phyloP scores from a whole-genome alignment of 2,113 vertebrate species.

The Melanocharis versteri region DNA sequence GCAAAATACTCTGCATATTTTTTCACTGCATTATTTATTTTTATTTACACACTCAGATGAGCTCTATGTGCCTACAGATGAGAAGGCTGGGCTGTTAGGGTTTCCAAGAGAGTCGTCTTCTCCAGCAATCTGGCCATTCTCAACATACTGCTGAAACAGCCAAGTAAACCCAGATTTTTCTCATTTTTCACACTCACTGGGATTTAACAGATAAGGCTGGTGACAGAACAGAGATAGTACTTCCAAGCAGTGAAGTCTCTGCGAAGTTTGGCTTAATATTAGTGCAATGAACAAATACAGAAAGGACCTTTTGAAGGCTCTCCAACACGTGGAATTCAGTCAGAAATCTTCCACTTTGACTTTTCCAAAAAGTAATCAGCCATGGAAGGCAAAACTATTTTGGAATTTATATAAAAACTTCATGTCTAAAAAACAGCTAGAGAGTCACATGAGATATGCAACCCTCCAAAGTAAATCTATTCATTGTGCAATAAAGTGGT shows the following conservation, averaged over 20 bases:
- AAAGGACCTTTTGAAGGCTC: background rate
- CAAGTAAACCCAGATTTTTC: slow-evolving; percentile 34
- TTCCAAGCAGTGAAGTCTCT: slow-evolving; percentile 2
- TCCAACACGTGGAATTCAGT: background rate
- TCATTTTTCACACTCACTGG: background rate
- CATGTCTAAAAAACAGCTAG: background rate
- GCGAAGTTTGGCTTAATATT: background rate
- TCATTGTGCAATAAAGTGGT: background rate
- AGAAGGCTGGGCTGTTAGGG: background rate
- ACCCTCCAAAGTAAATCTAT: background rate
- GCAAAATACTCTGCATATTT: slow-evolving; percentile 42
- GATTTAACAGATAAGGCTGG: slow-evolving; percentile 45
- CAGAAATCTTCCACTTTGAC: background rate
- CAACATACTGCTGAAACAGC: slow-evolving; percentile 10
- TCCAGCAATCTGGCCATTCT: slow-evolving; percentile 50
- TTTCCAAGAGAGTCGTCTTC: slow-evolving; percentile 6
- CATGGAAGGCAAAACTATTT: background rate
- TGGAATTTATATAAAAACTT: background rate
- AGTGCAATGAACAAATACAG: background rate
- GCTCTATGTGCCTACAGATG: slow-evolving; percentile 17
- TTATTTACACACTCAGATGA: slow-evolving; percentile 42
- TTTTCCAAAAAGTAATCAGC: background rate
- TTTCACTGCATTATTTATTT: slow-evolving; percentile 62
- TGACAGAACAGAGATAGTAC: slow-evolving; percentile 30
- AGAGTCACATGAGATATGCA: background rate